Base-by-base conservation (phyloP, 1,140 invertebrate species). In the Druon quercuslanigerum region DNA sequence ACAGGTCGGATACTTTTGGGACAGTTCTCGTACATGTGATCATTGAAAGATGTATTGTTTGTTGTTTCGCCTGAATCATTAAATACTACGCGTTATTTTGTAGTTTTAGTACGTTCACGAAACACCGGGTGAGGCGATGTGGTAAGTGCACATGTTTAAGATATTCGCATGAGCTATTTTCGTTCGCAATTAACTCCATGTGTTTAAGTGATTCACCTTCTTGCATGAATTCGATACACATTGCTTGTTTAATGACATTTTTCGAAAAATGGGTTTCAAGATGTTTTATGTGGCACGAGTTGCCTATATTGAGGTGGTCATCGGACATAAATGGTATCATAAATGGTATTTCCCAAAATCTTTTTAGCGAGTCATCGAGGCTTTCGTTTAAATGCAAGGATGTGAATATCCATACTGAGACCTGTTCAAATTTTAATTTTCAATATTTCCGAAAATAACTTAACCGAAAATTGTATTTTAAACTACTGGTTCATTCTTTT, bases 71-170 rank as follows among this genome's bases (percentile, higher is more conserved):
- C 73, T 0, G 86, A 87, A 1, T 84, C 89, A 73, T 91, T 87
- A 73, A 91, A 90, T 9, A 90, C 88, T 12, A 88, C 83, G 11
- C 88, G 73, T 11, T 86, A 25, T 73, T 86, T 86, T 0, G 87
- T 86, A 0, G 80, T 88, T 13, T 33, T 17, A 16, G 80, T 83
- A 33, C 82, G 73, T 77, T 82, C 66, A 33, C 83, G 77, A 14
- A 84, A 20, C 3, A 87, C 82, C 2, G 81, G 77, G 72, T 87
- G 87, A n/a, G n/a, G n/a, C n/a, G n/a, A 75, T 87, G 86, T n/a
- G 51, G 72, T 54, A 73, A 40, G 17, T 56, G 56, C 12, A 73
- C 54, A 20, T 1, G 19, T 33, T 56, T 7, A 51, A 5, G 19
- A 54, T 12, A 14, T 25, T 20, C 14, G 20, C 2, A 5, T 33